Conservation (phyloP, 2,797 vertebrate genomes). For the Sebastes flavidus region DNA sequence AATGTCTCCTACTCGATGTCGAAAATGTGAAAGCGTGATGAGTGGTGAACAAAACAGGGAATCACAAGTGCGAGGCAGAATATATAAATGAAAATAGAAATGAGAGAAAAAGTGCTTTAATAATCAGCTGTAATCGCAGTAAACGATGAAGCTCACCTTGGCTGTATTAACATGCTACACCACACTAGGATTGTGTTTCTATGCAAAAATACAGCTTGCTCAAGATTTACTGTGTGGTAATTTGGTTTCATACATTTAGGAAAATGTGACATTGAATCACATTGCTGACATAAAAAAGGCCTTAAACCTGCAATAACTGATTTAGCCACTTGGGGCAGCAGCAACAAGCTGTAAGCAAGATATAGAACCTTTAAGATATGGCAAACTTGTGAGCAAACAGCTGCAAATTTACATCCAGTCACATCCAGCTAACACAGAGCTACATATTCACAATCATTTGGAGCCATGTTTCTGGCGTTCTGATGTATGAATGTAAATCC, state of each 20-base stretch:
- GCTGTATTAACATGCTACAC: background rate
- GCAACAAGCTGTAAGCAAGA: background rate
- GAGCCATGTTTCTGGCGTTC: background rate
- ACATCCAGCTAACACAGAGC: background rate
- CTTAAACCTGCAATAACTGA: background rate
- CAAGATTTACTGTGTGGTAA: background rate
- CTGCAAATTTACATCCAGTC: background rate
- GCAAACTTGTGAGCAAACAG: background rate
- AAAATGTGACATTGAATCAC: background rate
- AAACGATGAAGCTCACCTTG: background rate
- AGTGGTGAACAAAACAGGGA: background rate
- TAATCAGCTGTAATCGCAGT: background rate
- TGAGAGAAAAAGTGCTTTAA: background rate
- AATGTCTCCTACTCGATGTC: background rate
- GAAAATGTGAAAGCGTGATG: background rate
- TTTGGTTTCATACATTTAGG: background rate
- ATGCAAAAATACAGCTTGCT: background rate
- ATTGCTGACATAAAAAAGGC: background rate
- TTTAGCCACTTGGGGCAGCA: background rate
- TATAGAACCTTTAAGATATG: background rate
- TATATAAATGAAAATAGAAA: background rate
- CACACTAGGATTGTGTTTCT: background rate
- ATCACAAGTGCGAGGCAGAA: background rate
- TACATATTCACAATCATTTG: rapidly evolving
- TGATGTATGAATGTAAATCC: background rate